phyloP scores from a whole-genome alignment of 1,140 invertebrate genomes.

The Cydia strobilella region DNA sequence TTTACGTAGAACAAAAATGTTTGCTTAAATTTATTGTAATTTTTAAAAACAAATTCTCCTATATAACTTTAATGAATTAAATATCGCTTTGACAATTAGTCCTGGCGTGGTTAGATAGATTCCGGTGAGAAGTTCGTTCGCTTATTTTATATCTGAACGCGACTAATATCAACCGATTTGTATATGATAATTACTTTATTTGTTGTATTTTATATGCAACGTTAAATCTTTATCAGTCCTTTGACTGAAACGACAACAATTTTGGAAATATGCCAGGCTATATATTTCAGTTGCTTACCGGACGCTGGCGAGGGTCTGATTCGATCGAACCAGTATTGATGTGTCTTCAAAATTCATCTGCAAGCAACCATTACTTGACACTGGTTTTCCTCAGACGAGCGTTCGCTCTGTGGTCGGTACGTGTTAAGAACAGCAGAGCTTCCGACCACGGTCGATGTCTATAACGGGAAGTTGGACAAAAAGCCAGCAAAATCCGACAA shows the following conservation, averaged over 20 bases:
- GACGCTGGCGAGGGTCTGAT: neutral
- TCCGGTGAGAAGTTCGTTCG: too few species aligned
- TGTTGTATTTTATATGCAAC: too few species aligned
- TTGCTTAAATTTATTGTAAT: neutral
- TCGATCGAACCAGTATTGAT: neutral
- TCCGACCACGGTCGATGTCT: neutral
- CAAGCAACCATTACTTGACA: neutral
- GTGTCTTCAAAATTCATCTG: neutral
- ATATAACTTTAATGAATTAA: too few species aligned
- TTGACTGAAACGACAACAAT: neutral
- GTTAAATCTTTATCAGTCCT: too few species aligned
- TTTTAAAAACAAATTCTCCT: neutral
- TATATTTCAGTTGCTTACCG: neutral
- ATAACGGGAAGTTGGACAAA: conserved; percentile 14
- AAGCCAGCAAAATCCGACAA: neutral
- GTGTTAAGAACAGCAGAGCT: neutral
- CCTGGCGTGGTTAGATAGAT: too few species aligned
- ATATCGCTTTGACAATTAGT: too few species aligned
- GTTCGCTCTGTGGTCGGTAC: neutral
- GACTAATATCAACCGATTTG: too few species aligned
- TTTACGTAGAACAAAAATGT: neutral
- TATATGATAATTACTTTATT: too few species aligned
- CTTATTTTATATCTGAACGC: too few species aligned
- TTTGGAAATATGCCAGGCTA: neutral
- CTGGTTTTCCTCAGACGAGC: neutral